Evolutionary conservation across 2,888 invertebrate genomes (phyloP).

Genomic region (Ptychoptera albimana): DNA sequence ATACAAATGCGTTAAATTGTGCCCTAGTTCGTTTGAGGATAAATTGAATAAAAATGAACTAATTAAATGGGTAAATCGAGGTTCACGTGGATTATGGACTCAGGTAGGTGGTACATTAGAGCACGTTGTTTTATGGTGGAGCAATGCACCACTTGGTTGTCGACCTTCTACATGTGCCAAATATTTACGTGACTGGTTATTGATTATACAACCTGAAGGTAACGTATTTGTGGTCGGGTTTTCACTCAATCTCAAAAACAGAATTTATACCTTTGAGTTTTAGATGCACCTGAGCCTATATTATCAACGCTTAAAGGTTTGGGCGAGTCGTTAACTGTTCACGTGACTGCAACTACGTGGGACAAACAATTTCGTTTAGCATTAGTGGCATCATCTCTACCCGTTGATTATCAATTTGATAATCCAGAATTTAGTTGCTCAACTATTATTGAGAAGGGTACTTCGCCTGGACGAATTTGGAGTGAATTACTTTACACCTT

Average conservation of each 20-base stretch:
- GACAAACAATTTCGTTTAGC: conserved; percentile 41
- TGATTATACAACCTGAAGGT: conserved; percentile 32
- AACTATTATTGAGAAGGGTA: conserved; percentile 19
- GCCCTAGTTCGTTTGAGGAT: conserved; percentile 11
- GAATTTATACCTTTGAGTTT: conserved; percentile 10
- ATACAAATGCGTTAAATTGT: conserved; percentile 11
- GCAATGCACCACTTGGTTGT: conserved; percentile 51
- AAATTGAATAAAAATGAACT: conserved; percentile 1
- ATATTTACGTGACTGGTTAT: conserved; percentile 43
- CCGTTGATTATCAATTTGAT: conserved; percentile 8
- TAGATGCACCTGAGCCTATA: conserved; percentile 51
- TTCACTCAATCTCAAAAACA: conserved; percentile 4
- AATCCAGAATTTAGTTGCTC: conserved; percentile 3
- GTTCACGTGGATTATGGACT: conserved; percentile 46
- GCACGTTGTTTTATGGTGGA: conserved; percentile 76
- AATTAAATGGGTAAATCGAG: conserved; percentile 19
- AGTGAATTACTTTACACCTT: conserved; percentile 46
- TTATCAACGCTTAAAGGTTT: conserved; percentile 55
- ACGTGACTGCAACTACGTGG: conserved; percentile 67
- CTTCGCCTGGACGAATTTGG: conserved; percentile 25
- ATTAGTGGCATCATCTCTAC: conserved; percentile 19
- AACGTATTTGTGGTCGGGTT: background rate
- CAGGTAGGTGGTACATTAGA: conserved; percentile 66
- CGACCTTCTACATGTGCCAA: conserved; percentile 46
- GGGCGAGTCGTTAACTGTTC: conserved; percentile 61